phyloP scores from a whole-genome alignment of 2,113 vertebrate species.

The Proterorhinus semilunaris region DNA sequence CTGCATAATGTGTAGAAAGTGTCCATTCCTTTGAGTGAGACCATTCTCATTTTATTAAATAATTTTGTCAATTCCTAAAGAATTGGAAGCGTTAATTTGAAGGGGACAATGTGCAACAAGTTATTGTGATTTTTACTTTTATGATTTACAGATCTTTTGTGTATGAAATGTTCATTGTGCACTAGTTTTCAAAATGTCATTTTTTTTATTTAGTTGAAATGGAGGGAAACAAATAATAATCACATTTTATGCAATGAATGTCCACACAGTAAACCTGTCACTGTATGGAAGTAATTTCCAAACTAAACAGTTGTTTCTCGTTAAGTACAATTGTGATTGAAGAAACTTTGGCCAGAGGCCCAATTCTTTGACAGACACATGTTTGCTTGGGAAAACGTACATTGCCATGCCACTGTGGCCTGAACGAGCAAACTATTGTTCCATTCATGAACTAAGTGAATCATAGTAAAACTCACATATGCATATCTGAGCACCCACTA shows the following conservation, averaged over 20 bases:
- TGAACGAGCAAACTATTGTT: slow-evolving; percentile 50
- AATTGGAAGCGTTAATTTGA: slow-evolving; percentile 78
- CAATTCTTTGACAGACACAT: slow-evolving; percentile 51
- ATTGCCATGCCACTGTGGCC: slow-evolving; percentile 33
- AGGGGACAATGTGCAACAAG: slow-evolving; percentile 71
- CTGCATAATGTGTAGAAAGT: not conserved
- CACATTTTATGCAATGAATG: slow-evolving; percentile 48
- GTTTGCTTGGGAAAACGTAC: slow-evolving; percentile 38
- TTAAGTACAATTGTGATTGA: not conserved
- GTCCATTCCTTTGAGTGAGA: slow-evolving; percentile 63
- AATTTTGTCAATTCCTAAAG: slow-evolving; percentile 16
- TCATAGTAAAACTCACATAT: slow-evolving; percentile 14
- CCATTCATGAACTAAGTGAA: slow-evolving; percentile 9
- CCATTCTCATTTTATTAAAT: slow-evolving; percentile 32
- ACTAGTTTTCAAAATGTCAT: slow-evolving; percentile 66
- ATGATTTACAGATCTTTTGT: slow-evolving; percentile 49
- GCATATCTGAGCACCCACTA: slow-evolving; percentile 9
- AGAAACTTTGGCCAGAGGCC: slow-evolving; percentile 16
- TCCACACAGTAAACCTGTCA: slow-evolving; percentile 33
- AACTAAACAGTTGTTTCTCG: not conserved
- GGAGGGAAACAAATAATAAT: slow-evolving; percentile 19
- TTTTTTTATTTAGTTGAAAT: slow-evolving; percentile 52
- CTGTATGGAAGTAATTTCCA: slow-evolving; percentile 29
- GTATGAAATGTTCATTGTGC: slow-evolving; percentile 61
- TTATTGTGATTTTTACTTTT: slow-evolving; percentile 65